These are phyloP conservation scores for Cotesia congregata DNA, from an alignment of 2,888 invertebrate species.

Conservation along the genomic window DNA sequence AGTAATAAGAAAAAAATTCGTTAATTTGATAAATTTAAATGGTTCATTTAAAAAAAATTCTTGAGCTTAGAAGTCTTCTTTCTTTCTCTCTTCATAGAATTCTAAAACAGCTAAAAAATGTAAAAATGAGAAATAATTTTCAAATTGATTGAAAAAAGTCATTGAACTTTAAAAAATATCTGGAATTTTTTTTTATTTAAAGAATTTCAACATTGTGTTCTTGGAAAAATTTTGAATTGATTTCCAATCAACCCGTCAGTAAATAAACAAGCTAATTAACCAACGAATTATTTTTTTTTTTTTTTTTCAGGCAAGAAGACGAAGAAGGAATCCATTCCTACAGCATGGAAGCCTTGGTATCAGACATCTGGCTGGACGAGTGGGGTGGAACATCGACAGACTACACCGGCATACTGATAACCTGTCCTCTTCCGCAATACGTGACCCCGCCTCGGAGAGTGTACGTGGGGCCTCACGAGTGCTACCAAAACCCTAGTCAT, in stretches of 20 bases:
- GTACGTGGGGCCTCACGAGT: constrained; percentile 57
- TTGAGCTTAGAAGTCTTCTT: too few species aligned
- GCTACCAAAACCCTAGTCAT: constrained; percentile 66
- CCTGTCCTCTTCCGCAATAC: constrained; percentile 75
- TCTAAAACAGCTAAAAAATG: too few species aligned
- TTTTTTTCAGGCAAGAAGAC: constrained; percentile 63
- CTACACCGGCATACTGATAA: constrained; percentile 75
- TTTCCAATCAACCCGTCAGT: not conserved
- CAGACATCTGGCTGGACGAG: constrained; percentile 77
- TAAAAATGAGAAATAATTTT: too few species aligned
- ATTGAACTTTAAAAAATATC: too few species aligned
- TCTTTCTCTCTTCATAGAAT: too few species aligned
- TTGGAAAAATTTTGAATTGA: too few species aligned
- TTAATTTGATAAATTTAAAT: too few species aligned
- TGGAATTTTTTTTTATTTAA: too few species aligned
- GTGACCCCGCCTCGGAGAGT: constrained; percentile 49
- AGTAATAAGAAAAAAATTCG: too few species aligned
- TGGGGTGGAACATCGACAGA: constrained; percentile 74
- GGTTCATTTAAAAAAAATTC: too few species aligned
- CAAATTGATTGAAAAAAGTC: too few species aligned
- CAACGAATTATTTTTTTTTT: not conserved
- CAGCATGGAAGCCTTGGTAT: constrained; percentile 74
- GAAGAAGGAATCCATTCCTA: constrained; percentile 70
- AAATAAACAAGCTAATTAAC: not conserved
- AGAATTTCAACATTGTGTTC: too few species aligned